Evolutionary conservation across 2,797 vertebrate species (phyloP), one percentile per base, ranked within the genome.

Genomic region (Erithacus rubecula): DNA sequence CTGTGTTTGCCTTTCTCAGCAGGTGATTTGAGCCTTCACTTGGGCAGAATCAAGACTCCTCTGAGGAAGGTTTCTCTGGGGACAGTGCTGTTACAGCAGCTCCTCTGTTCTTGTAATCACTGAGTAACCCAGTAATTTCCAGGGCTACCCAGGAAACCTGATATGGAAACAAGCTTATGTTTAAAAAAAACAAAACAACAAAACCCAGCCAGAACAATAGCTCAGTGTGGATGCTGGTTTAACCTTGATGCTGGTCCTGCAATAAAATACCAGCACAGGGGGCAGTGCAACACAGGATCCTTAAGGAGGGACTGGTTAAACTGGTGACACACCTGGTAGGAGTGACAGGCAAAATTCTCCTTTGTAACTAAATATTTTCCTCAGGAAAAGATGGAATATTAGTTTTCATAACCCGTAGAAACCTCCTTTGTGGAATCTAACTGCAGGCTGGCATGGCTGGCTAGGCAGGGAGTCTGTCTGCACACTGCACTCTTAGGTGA

Each of bases 251-350:
- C 34, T 39, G 20, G 36, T 62, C 36, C 64, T 70, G 65, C 72
- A 52, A 2, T 10, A 53, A 23, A 15, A 21, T 30, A 21, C 18
- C 65, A 46, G 65, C 58, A 68, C 30, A 88, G 65, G 85, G 69
- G 90, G 88, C 93, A 91, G 80, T 65, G 58, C 69, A 86, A 80
- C 72, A 62, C 69, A 90, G 79, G 76, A 77, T 67, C 47, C 41
- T 1, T 7, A 5, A 12, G 26, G 67, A 27, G 26, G 11, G 29
- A 24, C 59, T 3, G 11, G 36, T 90, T 88, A 56, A 52, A 68
- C 36, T 12, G 24, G 43, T 30, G 47, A 30, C 74, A 58, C 26
- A 22, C 15, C 79, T 68, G 77, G 19, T 36, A 44, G n/a, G 36
- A 68, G 36, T 0, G 4, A 59, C 41, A 37, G n/a, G 43, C 49